Conservation (phyloP, 2,888 invertebrate species). For the Conomelus anceps region DNA sequence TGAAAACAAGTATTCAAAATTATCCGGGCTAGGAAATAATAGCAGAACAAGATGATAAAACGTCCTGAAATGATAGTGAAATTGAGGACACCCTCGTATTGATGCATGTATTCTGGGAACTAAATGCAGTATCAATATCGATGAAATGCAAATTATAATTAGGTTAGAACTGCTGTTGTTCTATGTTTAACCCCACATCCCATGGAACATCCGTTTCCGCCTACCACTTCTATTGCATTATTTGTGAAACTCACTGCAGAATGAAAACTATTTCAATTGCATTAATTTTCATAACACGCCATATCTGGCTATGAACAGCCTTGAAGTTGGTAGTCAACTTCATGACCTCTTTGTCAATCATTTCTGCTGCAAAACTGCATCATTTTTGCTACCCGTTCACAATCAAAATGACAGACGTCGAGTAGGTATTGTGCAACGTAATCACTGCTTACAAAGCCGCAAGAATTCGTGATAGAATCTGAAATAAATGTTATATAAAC, state of each 20-base stretch:
- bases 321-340: neutral
- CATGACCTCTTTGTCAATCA: neutral
- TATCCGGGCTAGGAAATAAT: neutral
- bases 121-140: neutral
- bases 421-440: neutral
- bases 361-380: neutral
- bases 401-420: neutral
- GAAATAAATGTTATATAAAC: neutral
- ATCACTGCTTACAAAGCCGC: neutral
- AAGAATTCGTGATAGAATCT: neutral
- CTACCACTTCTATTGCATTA: neutral
- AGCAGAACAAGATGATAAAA: neutral
- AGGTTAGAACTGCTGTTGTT: neutral
- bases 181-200: neutral
- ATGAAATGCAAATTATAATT: neutral
- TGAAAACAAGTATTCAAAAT: neutral
- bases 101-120: neutral
- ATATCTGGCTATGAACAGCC: neutral
- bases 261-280: neutral
- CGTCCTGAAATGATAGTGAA: neutral
- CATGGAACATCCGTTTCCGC: neutral
- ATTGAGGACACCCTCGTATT: neutral
- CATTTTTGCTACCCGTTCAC: neutral
- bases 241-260: neutral
- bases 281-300: neutral